phyloP scores from a whole-genome alignment of 2,797 vertebrate species.

The Cichlasoma orientale region DNA sequence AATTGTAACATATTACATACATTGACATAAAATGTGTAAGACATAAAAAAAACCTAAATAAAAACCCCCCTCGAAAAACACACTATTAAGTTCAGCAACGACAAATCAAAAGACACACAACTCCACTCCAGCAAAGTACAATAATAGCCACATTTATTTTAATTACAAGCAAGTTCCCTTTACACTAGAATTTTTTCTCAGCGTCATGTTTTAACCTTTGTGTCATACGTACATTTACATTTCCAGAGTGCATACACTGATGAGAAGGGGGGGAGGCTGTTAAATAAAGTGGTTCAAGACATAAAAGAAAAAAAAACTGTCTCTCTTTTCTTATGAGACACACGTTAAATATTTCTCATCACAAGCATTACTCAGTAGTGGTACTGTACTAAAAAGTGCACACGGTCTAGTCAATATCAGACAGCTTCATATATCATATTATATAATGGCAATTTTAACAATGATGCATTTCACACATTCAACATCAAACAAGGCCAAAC shows the following conservation, averaged over 20 bases:
- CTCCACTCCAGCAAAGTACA: constrained; percentile 71
- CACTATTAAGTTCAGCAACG: not conserved
- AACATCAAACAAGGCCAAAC: constrained; percentile 93
- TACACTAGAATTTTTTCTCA: constrained; percentile 72
- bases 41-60: not conserved
- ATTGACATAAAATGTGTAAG: not conserved
- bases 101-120: constrained; percentile 63
- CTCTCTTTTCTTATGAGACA: constrained; percentile 80
- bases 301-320: constrained; percentile 57
- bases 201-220: constrained; percentile 66
- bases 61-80: not conserved
- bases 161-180: constrained; percentile 89
- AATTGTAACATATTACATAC: not conserved
- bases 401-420: constrained; percentile 85
- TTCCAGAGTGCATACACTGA: constrained; percentile 82
- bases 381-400: constrained; percentile 87
- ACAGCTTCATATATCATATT: constrained; percentile 82
- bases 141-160: constrained; percentile 90
- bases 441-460: constrained; percentile 85
- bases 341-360: constrained; percentile 84
- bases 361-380: constrained; percentile 91
- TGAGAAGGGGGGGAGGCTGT: constrained; percentile 39
- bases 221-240: constrained; percentile 80
- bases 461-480: constrained; percentile 90
- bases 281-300: constrained; percentile 73